Evolutionary conservation across 2,888 invertebrate species (phyloP).

Genomic region (Hypomecis atomaria): DNA sequence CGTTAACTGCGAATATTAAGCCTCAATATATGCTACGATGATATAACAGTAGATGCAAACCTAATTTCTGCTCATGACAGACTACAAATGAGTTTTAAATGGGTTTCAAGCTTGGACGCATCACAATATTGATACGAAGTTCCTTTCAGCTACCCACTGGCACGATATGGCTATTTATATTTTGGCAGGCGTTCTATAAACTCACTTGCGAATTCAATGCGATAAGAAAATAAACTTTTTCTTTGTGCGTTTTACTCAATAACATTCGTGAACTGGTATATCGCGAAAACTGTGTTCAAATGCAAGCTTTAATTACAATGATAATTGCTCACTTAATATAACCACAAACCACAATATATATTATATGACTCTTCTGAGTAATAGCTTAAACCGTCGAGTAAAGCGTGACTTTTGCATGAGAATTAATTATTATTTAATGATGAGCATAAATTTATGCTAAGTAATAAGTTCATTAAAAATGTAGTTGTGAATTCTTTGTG

Average conservation of each 20-base stretch:
- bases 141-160: conserved; percentile 4
- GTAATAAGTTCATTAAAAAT: too few relatives aligned
- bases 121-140: conserved; percentile 19
- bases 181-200: conserved; percentile 26
- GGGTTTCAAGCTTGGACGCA: conserved; percentile 29
- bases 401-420: too few relatives aligned
- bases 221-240: conserved; percentile 13
- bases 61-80: conserved; percentile 34
- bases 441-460: too few relatives aligned
- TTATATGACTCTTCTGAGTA: too few relatives aligned
- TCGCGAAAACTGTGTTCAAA: conserved; percentile 14
- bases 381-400: too few relatives aligned
- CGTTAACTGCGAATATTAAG: background rate
- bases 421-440: too few relatives aligned
- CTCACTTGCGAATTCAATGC: conserved; percentile 4
- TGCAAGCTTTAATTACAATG: background rate
- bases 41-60: conserved; percentile 20
- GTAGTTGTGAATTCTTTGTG: too few relatives aligned
- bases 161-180: conserved; percentile 21
- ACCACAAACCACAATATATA: background rate
- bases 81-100: conserved; percentile 34
- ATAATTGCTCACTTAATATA: background rate
- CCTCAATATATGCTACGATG: conserved; percentile 1
- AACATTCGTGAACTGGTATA: conserved; percentile 14
- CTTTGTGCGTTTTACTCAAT: conserved; percentile 5